Evolutionary conservation across 1,140 invertebrate species (phyloP).

Genomic region (Copidosoma floridanum): DNA sequence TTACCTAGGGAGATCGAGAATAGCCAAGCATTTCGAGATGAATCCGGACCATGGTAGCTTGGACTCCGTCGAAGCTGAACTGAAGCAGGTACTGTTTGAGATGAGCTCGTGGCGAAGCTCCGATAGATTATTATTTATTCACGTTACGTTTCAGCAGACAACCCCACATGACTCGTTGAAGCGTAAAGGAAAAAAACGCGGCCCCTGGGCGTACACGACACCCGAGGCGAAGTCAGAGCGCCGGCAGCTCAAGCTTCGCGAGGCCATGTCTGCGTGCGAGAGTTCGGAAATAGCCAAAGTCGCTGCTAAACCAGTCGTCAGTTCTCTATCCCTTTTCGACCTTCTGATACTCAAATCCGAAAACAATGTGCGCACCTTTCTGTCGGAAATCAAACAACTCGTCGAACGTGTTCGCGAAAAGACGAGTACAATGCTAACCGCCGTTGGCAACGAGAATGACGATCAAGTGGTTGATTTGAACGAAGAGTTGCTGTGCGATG

Average conservation of each 20-base stretch:
- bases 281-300: constrained; percentile 49
- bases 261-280: constrained; percentile 54
- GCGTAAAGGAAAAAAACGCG: constrained; percentile 50
- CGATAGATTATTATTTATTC: no score
- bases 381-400: constrained; percentile 43
- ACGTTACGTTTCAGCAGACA: constrained; percentile 16
- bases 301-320: constrained; percentile 49
- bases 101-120: no score
- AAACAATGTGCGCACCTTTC: constrained; percentile 42
- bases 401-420: constrained; percentile 43
- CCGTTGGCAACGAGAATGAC: constrained; percentile 28
- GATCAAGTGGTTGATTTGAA: constrained; percentile 36
- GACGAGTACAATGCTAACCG: constrained; percentile 33
- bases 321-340: constrained; percentile 47
- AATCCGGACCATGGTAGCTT: constrained; percentile 63
- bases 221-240: constrained; percentile 54
- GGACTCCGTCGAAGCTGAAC: constrained; percentile 43
- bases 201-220: constrained; percentile 52
- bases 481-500: constrained; percentile 41
- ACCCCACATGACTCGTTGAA: constrained; percentile 43
- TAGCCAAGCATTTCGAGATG: constrained; percentile 64
- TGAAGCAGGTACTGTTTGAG: constrained; percentile 41
- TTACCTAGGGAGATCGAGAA: constrained; percentile 58
- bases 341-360: constrained; percentile 48
- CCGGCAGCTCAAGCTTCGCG: constrained; percentile 56